Conservation (phyloP, 2,113 vertebrate species). For the Psophia crepitans region DNA sequence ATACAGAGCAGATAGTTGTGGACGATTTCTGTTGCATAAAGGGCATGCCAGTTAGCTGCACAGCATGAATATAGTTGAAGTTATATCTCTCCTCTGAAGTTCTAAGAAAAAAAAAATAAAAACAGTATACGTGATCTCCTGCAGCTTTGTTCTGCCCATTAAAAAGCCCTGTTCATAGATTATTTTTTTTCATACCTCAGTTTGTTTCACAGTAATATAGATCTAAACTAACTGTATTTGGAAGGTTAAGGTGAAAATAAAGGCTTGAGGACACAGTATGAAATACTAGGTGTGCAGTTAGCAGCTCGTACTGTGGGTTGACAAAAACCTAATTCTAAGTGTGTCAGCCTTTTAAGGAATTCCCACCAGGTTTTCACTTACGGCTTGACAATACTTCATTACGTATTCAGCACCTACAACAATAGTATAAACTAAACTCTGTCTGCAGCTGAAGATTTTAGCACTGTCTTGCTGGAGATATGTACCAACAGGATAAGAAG, state of each 20-base stretch:
- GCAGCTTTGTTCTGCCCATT: not conserved
- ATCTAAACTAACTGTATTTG: not conserved
- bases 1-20: not conserved
- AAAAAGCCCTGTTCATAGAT: not conserved
- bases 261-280: not conserved
- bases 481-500: not conserved
- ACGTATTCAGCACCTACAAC: not conserved
- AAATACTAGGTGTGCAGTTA: not conserved
- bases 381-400: not conserved
- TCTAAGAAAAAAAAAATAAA: not conserved
- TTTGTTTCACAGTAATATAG: not conserved
- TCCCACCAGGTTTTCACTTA: not conserved
- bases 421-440: not conserved
- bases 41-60: not conserved
- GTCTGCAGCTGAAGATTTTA: not conserved
- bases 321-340: not conserved
- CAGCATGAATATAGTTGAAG: not conserved
- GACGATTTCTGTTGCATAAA: not conserved
- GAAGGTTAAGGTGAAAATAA: not conserved
- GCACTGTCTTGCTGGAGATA: not conserved
- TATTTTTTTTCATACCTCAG: not conserved
- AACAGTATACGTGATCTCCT: not conserved
- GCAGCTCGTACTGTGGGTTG: not conserved
- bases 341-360: not conserved
- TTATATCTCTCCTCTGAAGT: constrained; percentile 16